Evolutionary conservation across 2,888 invertebrate genomes (phyloP), one percentile per base, ranked within the genome.

Genomic region (Entomobrya proxima): DNA sequence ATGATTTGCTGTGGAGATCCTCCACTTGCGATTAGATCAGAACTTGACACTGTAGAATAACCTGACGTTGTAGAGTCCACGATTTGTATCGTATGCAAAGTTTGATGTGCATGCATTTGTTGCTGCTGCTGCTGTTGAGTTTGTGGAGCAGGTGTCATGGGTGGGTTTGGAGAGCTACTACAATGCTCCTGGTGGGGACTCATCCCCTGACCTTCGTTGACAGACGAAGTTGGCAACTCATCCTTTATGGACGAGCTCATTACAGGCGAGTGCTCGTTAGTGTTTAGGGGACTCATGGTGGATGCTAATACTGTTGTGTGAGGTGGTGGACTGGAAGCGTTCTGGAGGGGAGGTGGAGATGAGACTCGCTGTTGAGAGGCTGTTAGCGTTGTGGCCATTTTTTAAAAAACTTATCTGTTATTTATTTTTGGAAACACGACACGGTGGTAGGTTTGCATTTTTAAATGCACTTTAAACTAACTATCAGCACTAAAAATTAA

Each of bases 251-350:
- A 27, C 2, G n/a, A 2, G 2, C 7, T n/a, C 47, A 27, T 58
- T 0, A 69, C 21, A 18, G 74, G 40, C 5, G 75, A 32, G 13
- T 58, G 27, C 13, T 67, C 50, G 24, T 55, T 40, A 0, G 50
- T 67, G 11, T 74, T 47, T 7, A 84, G 27, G n/a, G 83, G 83
- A 58, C 77, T 77, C 83, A 84, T 84, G 11, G 40, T 76, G n/a
- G n/a, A n/a, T 50, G 50, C 64, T 84, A 84, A 84, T 84, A 84
- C 83, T 84, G 83, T 74, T 67, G 82, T 61, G 52, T 83, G 81
- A 74, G 55, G 83, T 37, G 76, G 76, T 75, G 75, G 24, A 4
- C 37, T 27, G 24, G 58, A 64, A 27, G 27, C 13, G 21, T 11
- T 55, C n/a, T 35, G 47, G 30, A 40, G 72, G 11, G 83, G 76